Evolutionary conservation across 2,888 invertebrate genomes (phyloP), one percentile per base, ranked within the genome.

Genomic region (Zhuqinia jingwanae): DNA sequence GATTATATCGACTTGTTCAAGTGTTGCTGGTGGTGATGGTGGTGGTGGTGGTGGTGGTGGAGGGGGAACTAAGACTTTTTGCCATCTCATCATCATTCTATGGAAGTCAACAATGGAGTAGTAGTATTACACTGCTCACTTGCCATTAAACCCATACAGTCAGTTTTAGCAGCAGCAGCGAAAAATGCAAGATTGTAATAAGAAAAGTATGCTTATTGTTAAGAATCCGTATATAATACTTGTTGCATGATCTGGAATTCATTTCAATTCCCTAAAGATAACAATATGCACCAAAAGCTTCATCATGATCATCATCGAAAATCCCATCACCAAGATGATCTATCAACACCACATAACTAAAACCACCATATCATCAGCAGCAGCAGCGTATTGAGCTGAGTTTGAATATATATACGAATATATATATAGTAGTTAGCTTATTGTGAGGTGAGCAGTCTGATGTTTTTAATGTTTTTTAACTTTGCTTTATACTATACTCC

Each of bases 211-310:
- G 63, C 78, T 73, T 42, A 79, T 60, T 79, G 84, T 78, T n/a
- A n/a, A n/a, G n/a, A 84, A 84, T 58, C 20, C 47, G 58, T 76
- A 36, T 53, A 42, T 85, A 85, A 85, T 80, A 70, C 85, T 53
- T 68, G 30, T 47, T 27, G 58, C 86, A 86, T 86, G 86, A 86
- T 86, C 86, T 86, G 86, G 86, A 86, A 81, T 80, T 85, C 80
- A 85, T 80, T 65, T 86, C 81, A 81, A 73, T 81, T 86, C 76
- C 86, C 27, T 60, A 17, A 30, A 27, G 20, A 30, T 70, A 22
- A 36, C 17, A 15, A 42, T 45, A 17, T 45, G 70, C 42, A 42
- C 36, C 20, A 47, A 47, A 47, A 47, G n/a, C 47, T 47, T 47
- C n/a, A n/a, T n/a, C n/a, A n/a, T n/a, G n/a, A n/a, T n/a, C n/a